These are phyloP conservation scores for Myzus persicae DNA, from an alignment of 1,140 invertebrate species.

Conservation along the genomic window DNA sequence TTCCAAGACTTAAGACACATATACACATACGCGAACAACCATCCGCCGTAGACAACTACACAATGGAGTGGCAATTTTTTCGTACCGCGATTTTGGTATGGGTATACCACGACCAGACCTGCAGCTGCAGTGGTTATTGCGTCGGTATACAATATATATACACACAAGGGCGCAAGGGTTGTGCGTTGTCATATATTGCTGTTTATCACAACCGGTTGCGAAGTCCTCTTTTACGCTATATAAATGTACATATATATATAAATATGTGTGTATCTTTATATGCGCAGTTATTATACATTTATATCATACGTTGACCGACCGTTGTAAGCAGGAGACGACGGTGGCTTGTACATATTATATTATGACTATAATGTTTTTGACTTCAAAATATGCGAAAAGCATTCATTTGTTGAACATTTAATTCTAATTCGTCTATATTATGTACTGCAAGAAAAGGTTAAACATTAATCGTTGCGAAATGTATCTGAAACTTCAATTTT, in stretches of 20 bases:
- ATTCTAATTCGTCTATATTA: too few species aligned
- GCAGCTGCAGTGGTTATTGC: not conserved
- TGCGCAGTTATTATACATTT: not conserved
- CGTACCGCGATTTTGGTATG: not conserved
- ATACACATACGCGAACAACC: too few species aligned
- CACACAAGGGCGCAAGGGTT: not conserved
- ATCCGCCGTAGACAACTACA: too few species aligned
- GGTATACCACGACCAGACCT: not conserved
- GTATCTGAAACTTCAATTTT: not conserved
- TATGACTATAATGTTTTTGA: not conserved
- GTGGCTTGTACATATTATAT: too few species aligned
- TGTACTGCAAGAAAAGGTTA: not conserved
- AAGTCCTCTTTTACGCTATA: not conserved
- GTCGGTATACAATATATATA: not conserved
- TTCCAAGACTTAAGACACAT: not conserved
- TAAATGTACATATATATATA: not conserved
- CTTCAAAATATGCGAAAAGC: not conserved
- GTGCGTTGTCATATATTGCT: not conserved
- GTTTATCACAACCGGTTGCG: not conserved
- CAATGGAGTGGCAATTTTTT: not conserved
- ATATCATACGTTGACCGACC: not conserved
- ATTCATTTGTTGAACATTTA: not conserved
- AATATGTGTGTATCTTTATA: not conserved
- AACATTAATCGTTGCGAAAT: not conserved
- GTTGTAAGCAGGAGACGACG: not conserved